Base-by-base conservation (phyloP, 2,797 vertebrate species). In the Pseudomugil tenellus region DNA sequence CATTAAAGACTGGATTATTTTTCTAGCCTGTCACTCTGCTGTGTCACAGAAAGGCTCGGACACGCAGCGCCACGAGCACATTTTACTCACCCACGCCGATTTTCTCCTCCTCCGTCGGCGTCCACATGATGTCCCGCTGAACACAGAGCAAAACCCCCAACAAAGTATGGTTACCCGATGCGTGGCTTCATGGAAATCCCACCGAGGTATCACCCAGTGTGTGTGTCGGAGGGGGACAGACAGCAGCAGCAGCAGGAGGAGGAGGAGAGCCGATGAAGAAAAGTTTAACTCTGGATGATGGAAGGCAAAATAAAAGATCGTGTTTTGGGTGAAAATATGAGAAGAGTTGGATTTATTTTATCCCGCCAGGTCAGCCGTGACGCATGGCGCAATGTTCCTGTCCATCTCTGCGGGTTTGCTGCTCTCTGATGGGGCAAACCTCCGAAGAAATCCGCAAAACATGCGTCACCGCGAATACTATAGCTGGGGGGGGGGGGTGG, bases 61-160 rank as follows among this genome's bases (percentile, higher is more conserved):
- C 17, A 49, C 4, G 0, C 26, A 29, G 23, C 54, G 21, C 10
- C 2, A 63, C 41, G 17, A 3, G 11, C 26, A 0, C 6, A 34
- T 79, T 12, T 26, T 2, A 96, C 97, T 95, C 92, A 97, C 97
- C 97, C 79, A 98, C 96, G 91, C 96, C 96, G 66, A 96, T 95
- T 86, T 98, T 97, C 89, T 97, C 96, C 57, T 98, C 96, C 86
- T 97, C 96, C 4, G 96, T 97, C 67, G 96, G 95, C 29, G 94
- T 95, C 96, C 96, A 97, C 96, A 97, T 98, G 86, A 84, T 79
- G 84, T 87, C 81, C 88, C 69, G 72, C 69, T 67, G 64, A 1
- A 6, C 37, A 63, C 78, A 59, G 23, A 58, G 60, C 62, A 55
- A 59, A 87, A 84, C 61, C 71, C 82, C 70, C 55, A 39, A 69